phyloP scores from a whole-genome alignment of 2,797 vertebrate genomes.

The Enteromius argenteus region DNA sequence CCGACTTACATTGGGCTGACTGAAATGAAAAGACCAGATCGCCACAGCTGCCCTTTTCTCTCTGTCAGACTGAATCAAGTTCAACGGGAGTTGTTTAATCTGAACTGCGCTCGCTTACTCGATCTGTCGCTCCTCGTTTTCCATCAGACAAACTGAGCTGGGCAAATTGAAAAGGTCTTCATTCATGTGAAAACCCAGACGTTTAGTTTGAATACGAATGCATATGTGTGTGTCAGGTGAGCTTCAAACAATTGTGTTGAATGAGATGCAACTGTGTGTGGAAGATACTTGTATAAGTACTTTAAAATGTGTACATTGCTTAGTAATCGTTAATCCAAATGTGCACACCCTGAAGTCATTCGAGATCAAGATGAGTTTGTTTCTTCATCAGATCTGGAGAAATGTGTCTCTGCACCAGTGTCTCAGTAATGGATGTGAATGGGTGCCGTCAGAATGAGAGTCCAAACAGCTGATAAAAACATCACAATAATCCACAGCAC shows the following conservation, averaged over 20 bases:
- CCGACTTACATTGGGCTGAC: slow-evolving; percentile 43
- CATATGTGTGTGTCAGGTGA: too few relatives aligned
- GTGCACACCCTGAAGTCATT: background rate
- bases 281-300: background rate
- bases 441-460: background rate
- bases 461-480: background rate
- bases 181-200: background rate
- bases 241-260: too few relatives aligned
- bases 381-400: background rate
- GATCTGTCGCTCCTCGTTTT: slow-evolving; percentile 36
- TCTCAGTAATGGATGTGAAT: background rate
- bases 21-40: slow-evolving; percentile 54
- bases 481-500: background rate
- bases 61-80: slow-evolving; percentile 49
- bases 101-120: slow-evolving; percentile 15
- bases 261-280: background rate
- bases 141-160: background rate
- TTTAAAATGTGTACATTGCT: background rate
- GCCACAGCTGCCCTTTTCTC: slow-evolving; percentile 53
- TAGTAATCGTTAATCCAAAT: background rate
- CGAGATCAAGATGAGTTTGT: background rate
- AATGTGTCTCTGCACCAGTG: background rate
- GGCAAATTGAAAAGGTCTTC: slow-evolving; percentile 20
- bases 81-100: slow-evolving; percentile 48
- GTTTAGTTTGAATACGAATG: background rate